Percentiles rank a stretch among this genome's conserved stretches.
Evolutionary conservation across 2,888 invertebrate species (phyloP).

Genomic region (Tryphoninae sp.): DNA sequence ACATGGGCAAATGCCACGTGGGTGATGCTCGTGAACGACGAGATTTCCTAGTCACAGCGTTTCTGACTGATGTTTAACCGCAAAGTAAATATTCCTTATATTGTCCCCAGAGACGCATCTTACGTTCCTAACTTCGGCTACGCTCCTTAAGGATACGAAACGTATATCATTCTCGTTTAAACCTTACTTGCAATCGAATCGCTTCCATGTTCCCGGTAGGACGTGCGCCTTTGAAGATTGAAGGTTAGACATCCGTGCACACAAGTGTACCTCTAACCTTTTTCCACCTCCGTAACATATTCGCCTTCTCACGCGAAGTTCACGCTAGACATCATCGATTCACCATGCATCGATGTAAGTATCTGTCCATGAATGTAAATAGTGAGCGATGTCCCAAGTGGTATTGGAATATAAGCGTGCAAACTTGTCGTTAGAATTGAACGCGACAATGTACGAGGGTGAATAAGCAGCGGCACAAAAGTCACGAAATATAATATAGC

Average conservation of each 20-base stretch:
- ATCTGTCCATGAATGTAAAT: neutral
- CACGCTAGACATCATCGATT: neutral
- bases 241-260: no score
- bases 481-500: constrained; percentile 62
- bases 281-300: no score
- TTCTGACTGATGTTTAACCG: constrained; percentile 40
- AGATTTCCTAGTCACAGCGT: constrained; percentile 19
- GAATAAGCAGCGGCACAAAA: neutral
- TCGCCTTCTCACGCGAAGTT: neutral
- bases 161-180: neutral
- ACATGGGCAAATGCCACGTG: constrained; percentile 32
- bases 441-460: constrained; percentile 28
- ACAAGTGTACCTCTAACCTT: no score
- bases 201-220: neutral
- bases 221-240: no score
- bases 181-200: neutral
- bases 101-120: neutral
- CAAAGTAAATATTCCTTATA: constrained; percentile 39
- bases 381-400: constrained; percentile 27
- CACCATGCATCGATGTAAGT: neutral
- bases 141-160: neutral
- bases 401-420: constrained; percentile 41
- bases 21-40: neutral
- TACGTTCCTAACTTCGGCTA: neutral
- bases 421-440: constrained; percentile 42